Evolutionary conservation across 2,113 vertebrate species (phyloP).

Genomic region (Muntiacus reevesi): DNA sequence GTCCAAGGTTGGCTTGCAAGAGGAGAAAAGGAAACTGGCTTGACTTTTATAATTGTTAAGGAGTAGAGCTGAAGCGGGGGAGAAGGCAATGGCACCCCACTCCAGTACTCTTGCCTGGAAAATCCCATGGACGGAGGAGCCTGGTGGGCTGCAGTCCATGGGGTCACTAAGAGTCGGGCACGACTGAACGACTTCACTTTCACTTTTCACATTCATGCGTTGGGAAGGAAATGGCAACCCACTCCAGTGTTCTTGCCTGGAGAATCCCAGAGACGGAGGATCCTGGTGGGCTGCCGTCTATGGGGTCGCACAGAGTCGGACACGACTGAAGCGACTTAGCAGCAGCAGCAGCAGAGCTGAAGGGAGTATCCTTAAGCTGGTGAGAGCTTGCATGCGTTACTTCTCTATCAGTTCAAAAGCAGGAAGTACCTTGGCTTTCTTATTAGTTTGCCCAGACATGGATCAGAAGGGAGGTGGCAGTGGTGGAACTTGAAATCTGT

Average conservation of each 20-base stretch:
- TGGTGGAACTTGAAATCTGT: background rate
- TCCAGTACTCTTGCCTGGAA: background rate
- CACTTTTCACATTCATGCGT: background rate
- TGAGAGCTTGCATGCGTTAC: background rate
- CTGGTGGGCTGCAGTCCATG: background rate
- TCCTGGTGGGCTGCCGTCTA: background rate
- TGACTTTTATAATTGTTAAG: background rate
- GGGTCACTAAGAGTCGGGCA: rapidly evolving
- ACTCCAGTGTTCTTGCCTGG: background rate
- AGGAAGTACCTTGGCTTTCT: background rate
- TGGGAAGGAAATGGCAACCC: background rate
- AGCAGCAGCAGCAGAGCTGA: background rate
- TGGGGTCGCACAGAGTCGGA: background rate
- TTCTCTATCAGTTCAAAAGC: background rate
- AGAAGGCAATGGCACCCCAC: background rate
- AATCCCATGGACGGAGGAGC: background rate
- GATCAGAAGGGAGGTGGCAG: background rate
- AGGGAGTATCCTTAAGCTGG: background rate
- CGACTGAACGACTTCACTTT: background rate
- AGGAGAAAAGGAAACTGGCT: background rate
- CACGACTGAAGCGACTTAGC: background rate
- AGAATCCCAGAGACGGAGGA: background rate
- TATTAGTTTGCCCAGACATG: background rate
- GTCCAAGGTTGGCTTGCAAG: background rate
- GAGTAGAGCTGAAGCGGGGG: background rate